Evolutionary conservation across 2,888 invertebrate species (phyloP), one percentile per base, ranked within the genome.

Genomic region (Calameuta idolon): DNA sequence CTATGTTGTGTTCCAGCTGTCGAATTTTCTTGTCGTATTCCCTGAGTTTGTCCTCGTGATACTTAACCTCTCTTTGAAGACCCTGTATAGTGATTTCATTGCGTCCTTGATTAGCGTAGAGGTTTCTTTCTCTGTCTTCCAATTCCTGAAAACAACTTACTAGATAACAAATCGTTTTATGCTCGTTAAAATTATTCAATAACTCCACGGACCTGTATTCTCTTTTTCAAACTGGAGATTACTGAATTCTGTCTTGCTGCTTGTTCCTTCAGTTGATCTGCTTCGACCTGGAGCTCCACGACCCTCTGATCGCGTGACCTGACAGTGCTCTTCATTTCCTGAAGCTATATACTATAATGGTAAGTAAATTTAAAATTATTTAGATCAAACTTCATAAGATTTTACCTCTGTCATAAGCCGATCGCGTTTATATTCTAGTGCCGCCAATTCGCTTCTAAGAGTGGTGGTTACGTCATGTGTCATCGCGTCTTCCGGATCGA

Each of bases 381-480:
- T 78, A 3, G 69, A 75, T 34, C 30, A 31, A 71, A 23, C 34
- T 31, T 34, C 71, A 35, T 12, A 35, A 23, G 0, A 31, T 80
- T 83, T 93, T 91, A 97, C 95, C 93, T 97, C 97, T 76, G 94
- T 94, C 81, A 94, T 92, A 34, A 97, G 93, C 80, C 96, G 95
- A 89, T 97, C 97, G 81, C 96, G 93, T 92, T 97, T 97, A 90
- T 96, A 97, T 88, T 96, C 96, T 75, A 97, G 92, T 3, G 95
- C 97, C 31, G 97, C 97, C 84, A 97, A 92, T 91, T 97, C 97
- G 91, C 97, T 97, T 84, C 96, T 94, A 80, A 97, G 92, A 12
- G 95, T 93, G 69, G 96, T 96, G 37, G 96, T 94, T 84, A 96
- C 92, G 90, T 97, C 97, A 88, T 95, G 94, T 80, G 89, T 87